Evolutionary conservation across 2,797 vertebrate species (phyloP), one percentile per base, ranked within the genome.

Genomic region (Lagocephalus sceleratus): DNA sequence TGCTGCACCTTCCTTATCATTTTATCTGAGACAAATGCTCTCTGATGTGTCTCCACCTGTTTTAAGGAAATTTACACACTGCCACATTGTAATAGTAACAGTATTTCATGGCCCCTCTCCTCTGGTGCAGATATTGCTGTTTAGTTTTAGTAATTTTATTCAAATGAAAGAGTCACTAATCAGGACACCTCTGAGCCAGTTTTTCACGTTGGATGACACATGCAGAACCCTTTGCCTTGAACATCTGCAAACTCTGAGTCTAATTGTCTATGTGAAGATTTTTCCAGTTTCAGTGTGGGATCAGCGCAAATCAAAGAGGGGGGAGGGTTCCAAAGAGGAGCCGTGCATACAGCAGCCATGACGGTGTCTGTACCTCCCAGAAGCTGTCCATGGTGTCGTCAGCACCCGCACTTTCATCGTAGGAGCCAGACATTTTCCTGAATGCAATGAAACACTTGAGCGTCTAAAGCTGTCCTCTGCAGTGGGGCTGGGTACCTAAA

Each of bases 351-450:
- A 42, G 20, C n/a, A 20, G 26, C 43, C 0, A n/a, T 10, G 56
- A 48, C 2, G 12, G 44, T 8, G 19, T 44, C 59, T 82, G 86
- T 91, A 98, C 96, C 95, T 99, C 96, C 96, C 96, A 98, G 88
- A 99, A 98, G 91, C 96, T 98, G 91, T 99, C 96, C 1, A 95
- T 98, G 62, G 90, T 92, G 87, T 97, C 96, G 87, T 99, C 96
- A 0, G 82, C 74, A 23, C 90, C 91, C 8, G 91, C 85, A 59
- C 90, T 82, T 84, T 99, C 96, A 26, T 99, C 96, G 54, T 97
- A 98, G 85, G 94, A 95, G 87, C 92, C 93, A 40, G 96, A 98
- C 96, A 99, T 98, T 88, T 85, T 88, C 87, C 81, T 85, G 46
- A 81, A 81, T 58, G 73, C 87, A 68, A 86, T 61, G 64, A 76